These are phyloP conservation scores for Actias luna DNA, from an alignment of 2,888 invertebrate genomes.

Conservation along the genomic window DNA sequence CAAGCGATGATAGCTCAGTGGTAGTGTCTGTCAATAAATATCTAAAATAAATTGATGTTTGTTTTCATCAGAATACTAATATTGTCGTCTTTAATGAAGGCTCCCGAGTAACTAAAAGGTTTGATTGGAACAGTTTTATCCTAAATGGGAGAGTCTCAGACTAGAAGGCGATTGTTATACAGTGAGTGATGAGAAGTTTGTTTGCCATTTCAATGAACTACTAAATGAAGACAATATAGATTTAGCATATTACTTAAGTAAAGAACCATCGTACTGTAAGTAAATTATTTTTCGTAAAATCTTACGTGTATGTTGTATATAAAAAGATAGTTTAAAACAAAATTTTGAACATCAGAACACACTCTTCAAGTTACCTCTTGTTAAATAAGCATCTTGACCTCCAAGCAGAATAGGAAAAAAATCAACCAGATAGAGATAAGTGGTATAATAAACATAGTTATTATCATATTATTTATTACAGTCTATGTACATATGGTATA, in stretches of 20 bases:
- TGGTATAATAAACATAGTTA: too few relatives aligned
- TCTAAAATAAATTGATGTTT: slow-evolving; percentile 7
- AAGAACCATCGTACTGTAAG: slow-evolving; percentile 31
- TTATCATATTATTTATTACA: too few relatives aligned
- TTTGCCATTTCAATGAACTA: slow-evolving; percentile 40
- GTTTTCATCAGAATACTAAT: slow-evolving; percentile 41
- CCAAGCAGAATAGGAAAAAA: too few relatives aligned
- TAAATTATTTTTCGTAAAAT: not conserved
- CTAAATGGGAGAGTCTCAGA: slow-evolving; percentile 64
- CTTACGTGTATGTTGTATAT: too few relatives aligned
- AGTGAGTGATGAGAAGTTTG: slow-evolving; percentile 48
- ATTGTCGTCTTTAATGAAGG: slow-evolving; percentile 49
- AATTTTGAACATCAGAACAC: too few relatives aligned
- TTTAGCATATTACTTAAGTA: slow-evolving; percentile 43
- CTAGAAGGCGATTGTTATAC: slow-evolving; percentile 44
- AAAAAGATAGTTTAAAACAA: too few relatives aligned
- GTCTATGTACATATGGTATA: too few relatives aligned
- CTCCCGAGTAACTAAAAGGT: slow-evolving; percentile 35
- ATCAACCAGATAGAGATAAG: too few relatives aligned
- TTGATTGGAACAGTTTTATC: slow-evolving; percentile 44
- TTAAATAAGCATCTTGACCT: too few relatives aligned
- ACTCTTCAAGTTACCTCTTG: too few relatives aligned
- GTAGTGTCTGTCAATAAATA: not conserved
- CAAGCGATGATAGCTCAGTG: too few relatives aligned
- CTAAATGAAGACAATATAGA: slow-evolving; percentile 50